phyloP scores from a whole-genome alignment of 2,888 invertebrate species.

The Habroteleia sp. region DNA sequence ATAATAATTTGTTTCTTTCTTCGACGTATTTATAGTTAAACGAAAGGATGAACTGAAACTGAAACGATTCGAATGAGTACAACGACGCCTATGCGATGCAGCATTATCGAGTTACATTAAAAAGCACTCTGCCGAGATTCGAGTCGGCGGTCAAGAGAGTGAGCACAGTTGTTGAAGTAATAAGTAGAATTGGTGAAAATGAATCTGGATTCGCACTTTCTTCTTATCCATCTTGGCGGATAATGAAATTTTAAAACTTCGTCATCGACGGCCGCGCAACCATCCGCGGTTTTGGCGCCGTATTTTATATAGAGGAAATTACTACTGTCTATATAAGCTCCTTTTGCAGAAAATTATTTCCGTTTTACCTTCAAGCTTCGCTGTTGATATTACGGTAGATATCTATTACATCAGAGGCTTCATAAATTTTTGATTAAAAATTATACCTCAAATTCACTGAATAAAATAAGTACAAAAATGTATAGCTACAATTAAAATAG shows the following conservation, averaged over 20 bases:
- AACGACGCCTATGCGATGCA: constrained; percentile 34
- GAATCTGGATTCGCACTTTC: constrained; percentile 57
- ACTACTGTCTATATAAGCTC: background rate
- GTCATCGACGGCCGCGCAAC: constrained; percentile 28
- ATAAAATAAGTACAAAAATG: background rate
- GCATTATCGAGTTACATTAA: constrained; percentile 57
- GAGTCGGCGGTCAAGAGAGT: constrained; percentile 52
- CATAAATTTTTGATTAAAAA: background rate
- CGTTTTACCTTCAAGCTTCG: constrained; percentile 1
- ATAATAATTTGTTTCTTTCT: constrained; percentile 13
- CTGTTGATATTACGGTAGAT: too few species aligned
- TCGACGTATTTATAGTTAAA: constrained; percentile 24
- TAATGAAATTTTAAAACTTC: constrained; percentile 58
- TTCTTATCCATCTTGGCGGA: constrained; percentile 49
- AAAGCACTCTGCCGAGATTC: constrained; percentile 58
- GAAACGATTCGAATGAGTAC: constrained; percentile 27
- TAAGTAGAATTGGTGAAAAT: constrained; percentile 58
- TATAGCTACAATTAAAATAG: too few species aligned
- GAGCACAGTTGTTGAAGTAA: constrained; percentile 57
- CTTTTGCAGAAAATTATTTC: constrained; percentile 8
- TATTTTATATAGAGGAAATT: constrained; percentile 20
- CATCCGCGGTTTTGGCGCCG: constrained; percentile 12
- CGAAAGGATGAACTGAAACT: constrained; percentile 25
- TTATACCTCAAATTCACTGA: background rate
- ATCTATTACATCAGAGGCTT: too few species aligned